Conservation (phyloP, 2,113 vertebrate genomes). For the Daboia siamensis region DNA sequence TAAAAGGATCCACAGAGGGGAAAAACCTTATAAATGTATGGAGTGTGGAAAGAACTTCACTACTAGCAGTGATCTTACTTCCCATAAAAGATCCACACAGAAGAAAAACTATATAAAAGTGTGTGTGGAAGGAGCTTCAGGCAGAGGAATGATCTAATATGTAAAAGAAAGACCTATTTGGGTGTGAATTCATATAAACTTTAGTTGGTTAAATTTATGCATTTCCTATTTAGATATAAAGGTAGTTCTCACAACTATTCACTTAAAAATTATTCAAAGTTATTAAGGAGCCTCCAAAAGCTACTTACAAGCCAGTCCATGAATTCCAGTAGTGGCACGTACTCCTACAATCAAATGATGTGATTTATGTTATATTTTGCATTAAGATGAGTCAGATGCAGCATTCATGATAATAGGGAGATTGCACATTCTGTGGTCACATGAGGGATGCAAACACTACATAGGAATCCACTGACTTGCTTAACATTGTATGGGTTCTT, state of each 20-base stretch:
- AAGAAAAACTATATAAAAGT: not conserved
- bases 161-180: not conserved
- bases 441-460: too few species aligned
- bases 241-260: not conserved
- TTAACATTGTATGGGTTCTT: too few species aligned
- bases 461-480: too few species aligned
- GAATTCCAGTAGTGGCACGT: not conserved
- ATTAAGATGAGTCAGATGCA: not conserved
- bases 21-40: not conserved
- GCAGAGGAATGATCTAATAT: not conserved
- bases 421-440: too few species aligned
- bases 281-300: not conserved
- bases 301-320: not conserved
- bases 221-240: not conserved
- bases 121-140: not conserved
- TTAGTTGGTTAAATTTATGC: not conserved
- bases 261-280: not conserved
- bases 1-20: not conserved
- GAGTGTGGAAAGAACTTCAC: not conserved
- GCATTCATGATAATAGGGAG: too few species aligned
- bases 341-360: not conserved
- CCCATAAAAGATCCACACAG: not conserved
- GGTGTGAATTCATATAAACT: not conserved
- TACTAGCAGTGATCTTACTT: not conserved
- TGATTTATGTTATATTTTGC: not conserved